Conservation (phyloP, 2,888 invertebrate species). For the Capitulum mitella region DNA sequence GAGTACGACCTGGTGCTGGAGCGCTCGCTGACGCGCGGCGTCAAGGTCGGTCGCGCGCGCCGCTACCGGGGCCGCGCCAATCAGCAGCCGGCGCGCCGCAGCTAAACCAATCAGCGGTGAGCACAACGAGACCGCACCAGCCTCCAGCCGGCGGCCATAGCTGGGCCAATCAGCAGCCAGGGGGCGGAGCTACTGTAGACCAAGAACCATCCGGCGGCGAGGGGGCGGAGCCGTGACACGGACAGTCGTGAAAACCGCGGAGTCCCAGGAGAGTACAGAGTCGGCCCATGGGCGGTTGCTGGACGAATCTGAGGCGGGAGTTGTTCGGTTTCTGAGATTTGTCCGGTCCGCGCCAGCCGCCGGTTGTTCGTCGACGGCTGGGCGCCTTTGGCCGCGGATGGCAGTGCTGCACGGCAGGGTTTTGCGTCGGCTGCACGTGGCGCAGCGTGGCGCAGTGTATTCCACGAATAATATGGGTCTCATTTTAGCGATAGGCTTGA, state of each 20-base stretch:
- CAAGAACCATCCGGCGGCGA: too few relatives aligned
- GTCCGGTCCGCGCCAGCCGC: too few relatives aligned
- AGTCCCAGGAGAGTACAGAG: too few relatives aligned
- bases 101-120: not conserved
- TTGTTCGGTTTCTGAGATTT: not conserved
- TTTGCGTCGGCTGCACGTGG: too few relatives aligned
- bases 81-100: not conserved
- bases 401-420: too few relatives aligned
- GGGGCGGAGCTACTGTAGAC: too few relatives aligned
- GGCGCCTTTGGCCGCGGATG: too few relatives aligned
- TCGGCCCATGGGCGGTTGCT: too few relatives aligned
- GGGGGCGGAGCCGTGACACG: too few relatives aligned
- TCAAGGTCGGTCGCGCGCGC: slow-evolving; percentile 7
- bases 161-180: not conserved
- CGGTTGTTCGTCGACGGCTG: too few relatives aligned
- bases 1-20: slow-evolving; percentile 35
- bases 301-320: not conserved
- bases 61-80: not conserved
- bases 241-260: too few relatives aligned
- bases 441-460: too few relatives aligned
- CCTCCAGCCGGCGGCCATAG: not conserved
- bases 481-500: not conserved
- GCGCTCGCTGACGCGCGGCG: slow-evolving; percentile 34
- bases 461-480: not conserved
- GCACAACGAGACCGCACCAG: not conserved